These are phyloP conservation scores for Perognathus longimembris DNA, from an alignment of 2,113 vertebrate species.

Conservation along the genomic window DNA sequence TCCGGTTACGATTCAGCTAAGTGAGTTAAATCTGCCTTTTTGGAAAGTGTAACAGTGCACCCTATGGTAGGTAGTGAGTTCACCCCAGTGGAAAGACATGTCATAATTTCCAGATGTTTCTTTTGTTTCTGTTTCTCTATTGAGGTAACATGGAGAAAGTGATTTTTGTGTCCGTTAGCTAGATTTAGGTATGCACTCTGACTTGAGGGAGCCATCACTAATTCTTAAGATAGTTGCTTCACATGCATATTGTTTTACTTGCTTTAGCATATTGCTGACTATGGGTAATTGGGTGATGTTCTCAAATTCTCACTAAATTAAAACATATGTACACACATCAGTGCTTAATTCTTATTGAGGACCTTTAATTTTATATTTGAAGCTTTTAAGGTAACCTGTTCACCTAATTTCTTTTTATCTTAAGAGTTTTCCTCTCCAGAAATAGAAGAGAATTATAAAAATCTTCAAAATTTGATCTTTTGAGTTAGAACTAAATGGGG, in stretches of 20 bases:
- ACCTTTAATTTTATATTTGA: slow-evolving; percentile 40
- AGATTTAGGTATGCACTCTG: slow-evolving; percentile 29
- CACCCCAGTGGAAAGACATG: slow-evolving; percentile 50
- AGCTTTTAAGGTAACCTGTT: slow-evolving; percentile 58
- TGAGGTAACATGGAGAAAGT: slow-evolving; percentile 16
- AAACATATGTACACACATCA: slow-evolving; percentile 27
- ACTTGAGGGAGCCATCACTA: background rate
- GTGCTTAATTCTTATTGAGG: slow-evolving; percentile 31
- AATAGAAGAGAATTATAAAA: slow-evolving; percentile 45
- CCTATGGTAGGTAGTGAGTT: slow-evolving; percentile 48
- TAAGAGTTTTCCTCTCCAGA: slow-evolving; percentile 11
- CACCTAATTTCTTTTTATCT: slow-evolving; percentile 59
- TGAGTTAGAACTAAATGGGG: slow-evolving; percentile 1
- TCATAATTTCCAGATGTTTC: slow-evolving; percentile 61
- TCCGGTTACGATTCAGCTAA: slow-evolving; percentile 56
- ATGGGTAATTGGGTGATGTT: background rate
- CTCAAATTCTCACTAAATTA: slow-evolving; percentile 42
- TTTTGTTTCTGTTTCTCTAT: slow-evolving; percentile 60
- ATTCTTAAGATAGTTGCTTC: slow-evolving; percentile 5
- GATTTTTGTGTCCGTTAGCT: slow-evolving; percentile 42
- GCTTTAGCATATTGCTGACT: slow-evolving; percentile 50
- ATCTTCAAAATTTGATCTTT: slow-evolving; percentile 51
- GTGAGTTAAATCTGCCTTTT: slow-evolving; percentile 64
- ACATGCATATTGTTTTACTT: slow-evolving; percentile 58
- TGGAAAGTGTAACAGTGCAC: slow-evolving; percentile 47